These are phyloP conservation scores for Rhagoletis pomonella DNA, from an alignment of 1,140 invertebrate genomes.

Conservation along the genomic window DNA sequence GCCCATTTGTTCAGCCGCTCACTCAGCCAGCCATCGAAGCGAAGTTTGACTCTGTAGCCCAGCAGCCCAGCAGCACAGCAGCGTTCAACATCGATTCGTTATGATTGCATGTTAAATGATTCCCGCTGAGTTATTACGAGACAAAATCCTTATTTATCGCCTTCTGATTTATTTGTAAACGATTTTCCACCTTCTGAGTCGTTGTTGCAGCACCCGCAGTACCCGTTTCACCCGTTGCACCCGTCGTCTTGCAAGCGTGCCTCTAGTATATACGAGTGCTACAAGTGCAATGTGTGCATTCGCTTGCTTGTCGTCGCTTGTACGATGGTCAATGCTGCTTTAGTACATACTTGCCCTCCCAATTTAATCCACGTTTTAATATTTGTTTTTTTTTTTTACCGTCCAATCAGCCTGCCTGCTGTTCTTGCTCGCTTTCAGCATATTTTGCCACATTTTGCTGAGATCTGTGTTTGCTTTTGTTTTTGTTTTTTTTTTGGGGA, in stretches of 20 bases:
- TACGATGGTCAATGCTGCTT: background rate
- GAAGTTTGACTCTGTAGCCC: background rate
- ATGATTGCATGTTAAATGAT: conserved; percentile 74
- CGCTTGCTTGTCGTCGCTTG: conserved; percentile 14
- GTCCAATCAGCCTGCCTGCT: background rate
- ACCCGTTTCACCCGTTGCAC: background rate
- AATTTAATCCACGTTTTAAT: background rate
- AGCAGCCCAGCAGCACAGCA: conserved; percentile 57
- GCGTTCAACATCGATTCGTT: conserved; percentile 74
- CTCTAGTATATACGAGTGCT: no score
- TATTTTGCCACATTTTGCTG: background rate
- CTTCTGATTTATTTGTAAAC: conserved; percentile 75
- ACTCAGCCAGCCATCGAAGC: no score
- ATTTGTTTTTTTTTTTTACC: background rate
- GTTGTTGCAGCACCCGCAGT: background rate
- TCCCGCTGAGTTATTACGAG: conserved; percentile 74
- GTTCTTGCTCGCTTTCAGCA: background rate
- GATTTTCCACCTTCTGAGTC: conserved; percentile 62
- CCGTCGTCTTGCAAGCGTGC: no score
- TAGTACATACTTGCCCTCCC: background rate
- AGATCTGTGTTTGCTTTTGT: background rate
- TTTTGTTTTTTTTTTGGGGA: background rate
- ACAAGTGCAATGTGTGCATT: background rate
- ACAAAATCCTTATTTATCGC: conserved; percentile 75
- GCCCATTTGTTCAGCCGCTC: background rate